Base-by-base conservation (phyloP, 2,113 vertebrate genomes). In the Lepus americanus region DNA sequence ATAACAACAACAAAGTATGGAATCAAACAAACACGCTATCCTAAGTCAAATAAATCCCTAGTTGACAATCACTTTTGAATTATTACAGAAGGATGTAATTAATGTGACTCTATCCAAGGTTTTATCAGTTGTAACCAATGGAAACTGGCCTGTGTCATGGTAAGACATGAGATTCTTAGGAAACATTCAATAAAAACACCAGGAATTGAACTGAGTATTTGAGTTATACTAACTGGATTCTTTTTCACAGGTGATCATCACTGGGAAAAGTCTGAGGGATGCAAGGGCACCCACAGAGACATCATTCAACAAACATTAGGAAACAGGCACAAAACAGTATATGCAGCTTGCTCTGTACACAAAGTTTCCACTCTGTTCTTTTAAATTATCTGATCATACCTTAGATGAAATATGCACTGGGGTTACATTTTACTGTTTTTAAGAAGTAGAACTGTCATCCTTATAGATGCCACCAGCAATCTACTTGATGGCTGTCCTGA, bases 41-140 rank as follows among this genome's bases (percentile, higher is more conserved):
- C 55, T 23, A 80, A 67, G 11, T 53, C 5, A 44, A 81, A 81
- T 69, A 73, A 67, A 72, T 49, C 16, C 29, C 16, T 80, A 16
- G 22, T 63, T 74, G 88, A 49, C 2, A 33, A 22, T 44, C 17
- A 73, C 66, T 92, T 85, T 66, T 89, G 79, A 22, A 22, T 27
- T 5, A 0, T 59, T 55, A 39, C 29, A 36, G 76, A 93, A 87
- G 7, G 55, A 96, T 94, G 31, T 73, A 86, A 95, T 91, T 89
- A 74, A 88, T 53, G 31, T 59, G 80, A 94, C 19, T 2, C 0
- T 74, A 72, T 53, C 79, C 64, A 83, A 78, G 80, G 84, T 93
- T 94, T 96, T 94, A 29, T 92, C 51, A 92, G 5, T 84, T 87
- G 74, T 3, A 95, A 25, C 49, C 67, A 91, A 95, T 82, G 33